phyloP scores from a whole-genome alignment of 2,113 vertebrate species.

The Pithys albifrons region DNA sequence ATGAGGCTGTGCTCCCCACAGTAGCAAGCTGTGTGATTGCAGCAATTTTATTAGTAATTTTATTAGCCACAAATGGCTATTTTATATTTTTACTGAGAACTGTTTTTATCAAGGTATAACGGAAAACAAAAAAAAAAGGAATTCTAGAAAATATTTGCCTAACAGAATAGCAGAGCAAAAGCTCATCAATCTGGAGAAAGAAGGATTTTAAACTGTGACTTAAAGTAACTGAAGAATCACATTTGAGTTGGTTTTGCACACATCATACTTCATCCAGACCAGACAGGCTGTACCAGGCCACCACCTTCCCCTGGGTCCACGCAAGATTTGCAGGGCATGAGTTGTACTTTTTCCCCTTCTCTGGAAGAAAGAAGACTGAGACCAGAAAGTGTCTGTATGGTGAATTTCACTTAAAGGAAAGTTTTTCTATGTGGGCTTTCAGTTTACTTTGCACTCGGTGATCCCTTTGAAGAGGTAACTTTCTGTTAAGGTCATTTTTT shows the following conservation, averaged over 20 bases:
- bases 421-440: background rate
- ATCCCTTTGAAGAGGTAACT: background rate
- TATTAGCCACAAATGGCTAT: background rate
- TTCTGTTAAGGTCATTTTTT: background rate
- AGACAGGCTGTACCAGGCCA: background rate
- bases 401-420: background rate
- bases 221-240: background rate
- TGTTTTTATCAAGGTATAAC: background rate
- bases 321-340: background rate
- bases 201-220: background rate
- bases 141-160: background rate
- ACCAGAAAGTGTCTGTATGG: background rate
- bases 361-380: background rate
- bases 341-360: background rate
- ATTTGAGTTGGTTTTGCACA: background rate
- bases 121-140: background rate
- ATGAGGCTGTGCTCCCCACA: background rate
- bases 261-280: background rate
- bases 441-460: background rate
- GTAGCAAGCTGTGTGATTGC: background rate
- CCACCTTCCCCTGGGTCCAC: background rate
- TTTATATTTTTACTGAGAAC: background rate
- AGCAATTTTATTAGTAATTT: background rate
- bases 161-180: background rate
- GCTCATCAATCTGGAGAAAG: background rate